Conservation (phyloP, 2,113 vertebrate species). For the Brachionichthys hirsutus region DNA sequence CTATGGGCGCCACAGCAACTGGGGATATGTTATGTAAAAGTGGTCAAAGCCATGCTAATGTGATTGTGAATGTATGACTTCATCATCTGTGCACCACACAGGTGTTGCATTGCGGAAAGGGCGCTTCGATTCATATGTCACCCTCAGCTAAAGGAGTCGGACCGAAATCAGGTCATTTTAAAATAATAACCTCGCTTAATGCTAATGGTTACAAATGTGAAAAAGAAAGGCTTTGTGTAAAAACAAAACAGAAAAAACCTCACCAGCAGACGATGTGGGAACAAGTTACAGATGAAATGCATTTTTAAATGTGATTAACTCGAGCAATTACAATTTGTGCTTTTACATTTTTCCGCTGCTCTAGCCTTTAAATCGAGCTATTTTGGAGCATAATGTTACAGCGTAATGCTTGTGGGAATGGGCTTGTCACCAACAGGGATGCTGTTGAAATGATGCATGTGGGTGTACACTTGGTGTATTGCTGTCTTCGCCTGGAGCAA, state of each 20-base stretch:
- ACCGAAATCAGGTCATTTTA: slow-evolving; percentile 38
- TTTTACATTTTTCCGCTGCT: slow-evolving; percentile 12
- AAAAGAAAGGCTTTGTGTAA: not conserved
- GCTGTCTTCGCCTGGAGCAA: slow-evolving; percentile 63
- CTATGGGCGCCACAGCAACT: slow-evolving; percentile 50
- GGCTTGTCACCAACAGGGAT: slow-evolving; percentile 68
- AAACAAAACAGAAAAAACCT: not conserved
- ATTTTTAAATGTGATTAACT: slow-evolving; percentile 40
- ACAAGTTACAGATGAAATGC: not conserved
- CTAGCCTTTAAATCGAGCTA: slow-evolving; percentile 32
- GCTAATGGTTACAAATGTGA: slow-evolving; percentile 18
- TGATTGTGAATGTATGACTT: slow-evolving; percentile 58
- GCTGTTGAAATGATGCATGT: slow-evolving; percentile 67
- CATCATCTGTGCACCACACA: slow-evolving; percentile 53
- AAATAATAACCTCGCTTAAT: slow-evolving; percentile 18
- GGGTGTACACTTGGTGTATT: slow-evolving; percentile 65
- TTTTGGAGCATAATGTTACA: slow-evolving; percentile 46
- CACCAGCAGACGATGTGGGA: slow-evolving; percentile 7
- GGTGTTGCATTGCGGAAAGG: slow-evolving; percentile 35
- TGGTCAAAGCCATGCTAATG: slow-evolving; percentile 66
- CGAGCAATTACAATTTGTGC: slow-evolving; percentile 35
- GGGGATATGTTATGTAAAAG: slow-evolving; percentile 66
- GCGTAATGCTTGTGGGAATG: slow-evolving; percentile 60
- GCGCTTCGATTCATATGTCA: slow-evolving; percentile 33
- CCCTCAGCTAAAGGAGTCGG: slow-evolving; percentile 17